Evolutionary conservation across 1,140 invertebrate species (phyloP).

Genomic region (Palaemon carinicauda): DNA sequence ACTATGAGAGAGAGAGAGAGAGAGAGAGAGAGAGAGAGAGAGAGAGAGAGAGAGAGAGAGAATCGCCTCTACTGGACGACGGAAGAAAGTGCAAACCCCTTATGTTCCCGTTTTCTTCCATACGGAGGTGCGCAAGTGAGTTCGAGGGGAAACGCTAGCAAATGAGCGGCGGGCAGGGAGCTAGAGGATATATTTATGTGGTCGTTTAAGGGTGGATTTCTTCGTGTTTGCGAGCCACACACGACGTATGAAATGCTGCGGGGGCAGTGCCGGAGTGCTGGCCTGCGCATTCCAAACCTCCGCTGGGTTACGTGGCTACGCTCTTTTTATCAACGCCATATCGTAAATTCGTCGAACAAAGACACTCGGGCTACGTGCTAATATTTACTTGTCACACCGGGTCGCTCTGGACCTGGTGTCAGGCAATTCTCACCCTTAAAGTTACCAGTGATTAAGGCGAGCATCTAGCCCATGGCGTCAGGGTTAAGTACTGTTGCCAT

Average conservation of each 20-base stretch:
- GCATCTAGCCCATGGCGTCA: not conserved
- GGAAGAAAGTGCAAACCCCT: not conserved
- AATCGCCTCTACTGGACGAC: not conserved
- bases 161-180: not conserved
- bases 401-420: conserved; percentile 13
- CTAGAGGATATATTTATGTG: not conserved
- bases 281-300: conserved; percentile 38
- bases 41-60: not conserved
- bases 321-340: conserved; percentile 52
- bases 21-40: not conserved
- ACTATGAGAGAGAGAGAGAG: not conserved
- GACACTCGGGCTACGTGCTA: conserved; percentile 52
- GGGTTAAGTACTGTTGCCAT: conserved; percentile 53
- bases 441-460: not conserved
- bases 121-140: conserved; percentile 10
- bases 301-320: conserved; percentile 42
- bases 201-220: conserved; percentile 30
- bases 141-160: not conserved
- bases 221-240: not conserved
- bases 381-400: conserved; percentile 54
- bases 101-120: conserved; percentile 9
- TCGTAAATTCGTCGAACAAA: conserved; percentile 56
- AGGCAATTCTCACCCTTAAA: conserved; percentile 4
- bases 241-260: conserved; percentile 37
- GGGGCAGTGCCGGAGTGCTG: conserved; percentile 9